phyloP scores from a whole-genome alignment of 2,888 invertebrate genomes.

The Ornithoptera alexandrae region DNA sequence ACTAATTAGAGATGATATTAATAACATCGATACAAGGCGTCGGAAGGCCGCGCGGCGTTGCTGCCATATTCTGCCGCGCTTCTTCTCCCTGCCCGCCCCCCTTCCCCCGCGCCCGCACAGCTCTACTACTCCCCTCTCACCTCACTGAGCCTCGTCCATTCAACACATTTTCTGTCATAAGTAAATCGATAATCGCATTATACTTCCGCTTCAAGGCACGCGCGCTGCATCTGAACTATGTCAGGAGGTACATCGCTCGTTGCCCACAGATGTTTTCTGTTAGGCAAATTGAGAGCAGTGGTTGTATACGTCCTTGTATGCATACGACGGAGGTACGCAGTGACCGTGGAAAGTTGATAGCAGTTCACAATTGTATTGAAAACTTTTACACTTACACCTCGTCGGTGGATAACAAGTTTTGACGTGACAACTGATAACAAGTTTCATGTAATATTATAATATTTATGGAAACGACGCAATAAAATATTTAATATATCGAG shows the following conservation, averaged over 20 bases:
- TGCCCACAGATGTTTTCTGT: constrained; percentile 28
- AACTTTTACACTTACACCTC: neutral
- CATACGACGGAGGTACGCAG: neutral
- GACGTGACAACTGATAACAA: too few relatives aligned
- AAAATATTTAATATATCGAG: too few relatives aligned
- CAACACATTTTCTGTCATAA: constrained; percentile 79
- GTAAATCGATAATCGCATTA: constrained; percentile 79
- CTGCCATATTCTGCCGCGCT: constrained; percentile 38
- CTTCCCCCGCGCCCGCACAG: constrained; percentile 29
- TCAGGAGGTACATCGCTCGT: constrained; percentile 48
- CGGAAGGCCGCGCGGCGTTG: constrained; percentile 16
- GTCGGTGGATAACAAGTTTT: too few relatives aligned
- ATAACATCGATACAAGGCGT: constrained; percentile 22
- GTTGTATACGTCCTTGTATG: constrained; percentile 14
- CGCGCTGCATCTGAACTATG: constrained; percentile 70
- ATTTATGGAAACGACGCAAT: too few relatives aligned
- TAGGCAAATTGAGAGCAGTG: constrained; percentile 29
- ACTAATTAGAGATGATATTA: neutral
- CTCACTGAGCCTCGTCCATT: constrained; percentile 64
- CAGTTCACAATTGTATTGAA: neutral
- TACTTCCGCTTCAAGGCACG: constrained; percentile 74
- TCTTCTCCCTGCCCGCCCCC: constrained; percentile 35
- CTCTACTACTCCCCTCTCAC: constrained; percentile 31
- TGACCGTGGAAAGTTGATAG: neutral
- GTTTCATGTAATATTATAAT: too few relatives aligned